Conservation (phyloP, 1,140 invertebrate genomes). For the honey bee (Apis mellifera) region Amel_HAv3.1 CM009934.2:139501-140000, state of each 20-base stretch:
- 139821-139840: neutral
- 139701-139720: neutral
- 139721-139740: neutral
- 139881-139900: neutral
- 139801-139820: neutral
- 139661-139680: neutral
- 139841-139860: neutral
- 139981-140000: conserved; percentile 10
- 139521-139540: neutral
- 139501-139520: neutral
- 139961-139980: conserved; percentile 19
- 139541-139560: conserved; percentile 4
- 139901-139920: neutral
- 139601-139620: neutral
- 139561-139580: neutral
- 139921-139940: conserved; percentile 5
- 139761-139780: neutral
- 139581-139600: neutral
- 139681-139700: neutral
- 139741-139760: neutral
- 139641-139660: neutral
- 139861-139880: neutral
- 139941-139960: conserved; percentile 22
- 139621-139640: neutral
- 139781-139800: neutral